Evolutionary conservation across 2,888 invertebrate species (phyloP).

Genomic region (Mellilla xanthometata): DNA sequence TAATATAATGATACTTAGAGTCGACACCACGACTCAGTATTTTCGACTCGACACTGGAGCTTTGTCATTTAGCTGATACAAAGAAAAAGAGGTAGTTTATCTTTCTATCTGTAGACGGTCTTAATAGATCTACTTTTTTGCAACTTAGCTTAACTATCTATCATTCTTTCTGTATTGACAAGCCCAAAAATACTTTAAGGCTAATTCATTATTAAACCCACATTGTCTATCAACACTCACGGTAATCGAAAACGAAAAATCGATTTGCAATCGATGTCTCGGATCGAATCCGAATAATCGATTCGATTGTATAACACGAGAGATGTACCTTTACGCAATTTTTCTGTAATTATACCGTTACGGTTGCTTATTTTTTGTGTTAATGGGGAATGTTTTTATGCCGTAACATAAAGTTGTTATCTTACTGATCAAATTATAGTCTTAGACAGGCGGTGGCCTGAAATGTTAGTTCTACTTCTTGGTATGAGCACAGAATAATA

Average conservation of each 20-base stretch:
- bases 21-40: no score
- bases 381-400: constrained; percentile 15
- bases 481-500: no score
- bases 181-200: no score
- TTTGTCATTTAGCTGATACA: no score
- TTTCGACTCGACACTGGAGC: no score
- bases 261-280: constrained; percentile 21
- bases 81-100: no score
- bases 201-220: constrained; percentile 1
- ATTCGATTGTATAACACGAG: constrained; percentile 21
- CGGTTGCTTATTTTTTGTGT: constrained; percentile 19
- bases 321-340: constrained; percentile 24
- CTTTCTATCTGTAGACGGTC: no score
- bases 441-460: neutral
- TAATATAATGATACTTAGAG: no score
- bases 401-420: constrained; percentile 12
- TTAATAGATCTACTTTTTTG: no score
- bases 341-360: constrained; percentile 23
- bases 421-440: constrained; percentile 7
- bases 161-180: no score
- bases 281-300: constrained; percentile 13
- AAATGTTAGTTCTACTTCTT: no score
- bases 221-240: constrained; percentile 9
- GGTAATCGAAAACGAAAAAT: constrained; percentile 15
- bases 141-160: no score